Evolutionary conservation across 2,113 vertebrate species (phyloP).

Genomic region (human): GRCh38 chr3:45494501-45495000

Average conservation of each 20-base stretch:
- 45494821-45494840: neutral
- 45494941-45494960: neutral
- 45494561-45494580: neutral
- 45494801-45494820: neutral
- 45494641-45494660: neutral
- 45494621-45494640: neutral
- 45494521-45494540: neutral
- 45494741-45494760: neutral
- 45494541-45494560: neutral
- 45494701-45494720: neutral
- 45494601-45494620: neutral
- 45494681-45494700: neutral
- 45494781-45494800: neutral
- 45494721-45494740: neutral
- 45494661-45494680: neutral
- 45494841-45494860: neutral
- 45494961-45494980: neutral
- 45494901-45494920: neutral
- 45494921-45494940: neutral
- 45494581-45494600: fast-evolving
- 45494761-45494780: fast-evolving
- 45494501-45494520: neutral
- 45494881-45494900: neutral
- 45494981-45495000: neutral
- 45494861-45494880: neutral